These are phyloP conservation scores for Criorhina ranunculi DNA, from an alignment of 2,888 invertebrate species.

Conservation along the genomic window DNA sequence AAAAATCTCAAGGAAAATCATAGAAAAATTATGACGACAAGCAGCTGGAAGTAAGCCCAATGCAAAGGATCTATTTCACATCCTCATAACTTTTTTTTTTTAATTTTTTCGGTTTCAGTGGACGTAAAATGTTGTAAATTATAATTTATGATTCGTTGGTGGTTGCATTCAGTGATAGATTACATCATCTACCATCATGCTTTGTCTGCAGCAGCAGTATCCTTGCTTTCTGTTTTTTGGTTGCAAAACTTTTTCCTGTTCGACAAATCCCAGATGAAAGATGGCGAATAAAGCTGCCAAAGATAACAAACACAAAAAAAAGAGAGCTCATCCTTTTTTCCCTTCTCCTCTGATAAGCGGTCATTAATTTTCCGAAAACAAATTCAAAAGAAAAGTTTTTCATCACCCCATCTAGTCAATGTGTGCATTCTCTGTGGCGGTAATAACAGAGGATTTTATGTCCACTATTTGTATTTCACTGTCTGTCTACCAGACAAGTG, in stretches of 20 bases:
- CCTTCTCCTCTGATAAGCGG: constrained; percentile 22
- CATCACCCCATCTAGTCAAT: not conserved
- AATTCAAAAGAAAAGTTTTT: constrained; percentile 57
- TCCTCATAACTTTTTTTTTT: not conserved
- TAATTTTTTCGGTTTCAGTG: constrained; percentile 8
- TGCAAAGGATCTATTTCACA: constrained; percentile 14
- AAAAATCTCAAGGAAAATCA: not conserved
- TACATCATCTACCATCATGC: constrained; percentile 63
- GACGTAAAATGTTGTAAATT: constrained; percentile 63
- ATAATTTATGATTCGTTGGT: constrained; percentile 64
- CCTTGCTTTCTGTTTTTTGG: not conserved
- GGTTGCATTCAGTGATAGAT: constrained; percentile 51
- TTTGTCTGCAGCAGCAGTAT: constrained; percentile 18
- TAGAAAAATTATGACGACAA: not conserved
- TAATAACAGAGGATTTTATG: constrained; percentile 3
- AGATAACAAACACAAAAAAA: constrained; percentile 39
- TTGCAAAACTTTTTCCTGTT: constrained; percentile 18
- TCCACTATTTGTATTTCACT: constrained; percentile 22
- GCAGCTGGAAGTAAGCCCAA: constrained; percentile 36
- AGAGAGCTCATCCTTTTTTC: constrained; percentile 15
- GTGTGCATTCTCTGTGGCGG: not conserved
- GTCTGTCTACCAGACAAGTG: not conserved
- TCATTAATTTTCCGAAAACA: constrained; percentile 71
- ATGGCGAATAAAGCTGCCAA: constrained; percentile 64
- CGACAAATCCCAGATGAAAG: constrained; percentile 63